Evolutionary conservation across 2,113 vertebrate genomes (phyloP).

Genomic region (Entomyzon cyanotis): DNA sequence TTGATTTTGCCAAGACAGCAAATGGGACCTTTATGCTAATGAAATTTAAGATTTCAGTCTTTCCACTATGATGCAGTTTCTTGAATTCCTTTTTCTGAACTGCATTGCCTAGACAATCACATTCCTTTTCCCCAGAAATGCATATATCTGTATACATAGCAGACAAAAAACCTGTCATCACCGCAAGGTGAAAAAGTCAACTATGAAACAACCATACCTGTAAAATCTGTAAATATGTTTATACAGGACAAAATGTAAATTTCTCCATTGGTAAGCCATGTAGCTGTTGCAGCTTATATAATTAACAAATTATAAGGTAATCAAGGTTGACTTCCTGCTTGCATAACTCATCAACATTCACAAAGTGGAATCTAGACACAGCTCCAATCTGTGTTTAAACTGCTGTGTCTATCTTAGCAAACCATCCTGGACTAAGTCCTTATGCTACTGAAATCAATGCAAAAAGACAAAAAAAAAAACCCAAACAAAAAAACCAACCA

Average conservation of each 20-base stretch:
- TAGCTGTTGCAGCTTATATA: neutral
- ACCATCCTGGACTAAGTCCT: neutral
- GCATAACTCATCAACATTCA: neutral
- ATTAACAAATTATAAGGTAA: neutral
- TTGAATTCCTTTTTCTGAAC: neutral
- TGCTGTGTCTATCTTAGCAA: neutral
- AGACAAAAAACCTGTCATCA: neutral
- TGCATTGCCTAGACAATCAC: neutral
- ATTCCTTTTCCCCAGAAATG: neutral
- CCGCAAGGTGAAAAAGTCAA: neutral
- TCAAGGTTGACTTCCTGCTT: neutral
- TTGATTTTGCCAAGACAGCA: neutral
- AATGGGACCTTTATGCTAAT: neutral
- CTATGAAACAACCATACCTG: neutral
- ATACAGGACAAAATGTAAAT: neutral
- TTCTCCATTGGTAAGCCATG: accelerated
- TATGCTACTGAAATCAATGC: neutral
- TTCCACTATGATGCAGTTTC: neutral
- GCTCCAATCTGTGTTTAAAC: neutral
- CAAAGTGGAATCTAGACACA: neutral
- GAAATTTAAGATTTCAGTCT: neutral
- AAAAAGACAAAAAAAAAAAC: neutral
- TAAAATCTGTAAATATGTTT: neutral
- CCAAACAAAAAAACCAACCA: neutral
- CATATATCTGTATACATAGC: neutral